phyloP scores from a whole-genome alignment of 2,113 vertebrate species.

The Climacteris rufus region DNA sequence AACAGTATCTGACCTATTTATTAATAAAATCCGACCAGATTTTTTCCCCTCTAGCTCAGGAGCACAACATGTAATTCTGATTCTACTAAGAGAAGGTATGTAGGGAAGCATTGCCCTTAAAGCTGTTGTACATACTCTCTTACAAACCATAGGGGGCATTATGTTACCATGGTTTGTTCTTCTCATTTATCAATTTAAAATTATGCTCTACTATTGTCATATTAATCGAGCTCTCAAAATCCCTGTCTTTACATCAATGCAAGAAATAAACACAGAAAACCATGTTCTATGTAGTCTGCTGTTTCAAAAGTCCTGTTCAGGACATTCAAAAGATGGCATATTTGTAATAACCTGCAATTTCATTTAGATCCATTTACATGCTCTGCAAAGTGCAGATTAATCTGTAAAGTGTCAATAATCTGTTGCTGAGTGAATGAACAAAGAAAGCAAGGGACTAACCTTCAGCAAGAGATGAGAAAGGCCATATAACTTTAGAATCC shows the following conservation, averaged over 20 bases:
- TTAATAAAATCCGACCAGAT: not conserved
- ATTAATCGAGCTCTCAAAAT: not conserved
- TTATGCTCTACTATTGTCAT: not conserved
- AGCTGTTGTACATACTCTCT: not conserved
- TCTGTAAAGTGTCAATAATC: not conserved
- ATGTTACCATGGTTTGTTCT: conserved; percentile 20
- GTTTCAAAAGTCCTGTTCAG: not conserved
- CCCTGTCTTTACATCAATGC: not conserved
- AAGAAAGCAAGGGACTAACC: not conserved
- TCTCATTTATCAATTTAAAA: not conserved
- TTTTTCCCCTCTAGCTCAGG: not conserved
- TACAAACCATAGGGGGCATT: conserved; percentile 59
- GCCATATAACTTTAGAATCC: not conserved
- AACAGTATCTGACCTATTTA: not conserved
- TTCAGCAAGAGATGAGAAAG: not conserved
- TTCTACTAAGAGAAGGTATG: not conserved
- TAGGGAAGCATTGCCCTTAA: not conserved
- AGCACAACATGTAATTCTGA: not conserved
- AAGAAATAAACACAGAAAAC: not conserved
- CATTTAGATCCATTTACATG: not conserved
- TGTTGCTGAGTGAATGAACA: not conserved
- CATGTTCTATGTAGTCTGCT: not conserved
- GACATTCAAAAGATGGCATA: not conserved
- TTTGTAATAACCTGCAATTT: not conserved
- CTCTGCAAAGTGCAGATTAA: not conserved